A percentile compares a stretch with the other conserved stretches of the same genome.
phyloP scores from a whole-genome alignment of 1,140 invertebrate genomes.

The Phymorhynchus buccinoides region DNA sequence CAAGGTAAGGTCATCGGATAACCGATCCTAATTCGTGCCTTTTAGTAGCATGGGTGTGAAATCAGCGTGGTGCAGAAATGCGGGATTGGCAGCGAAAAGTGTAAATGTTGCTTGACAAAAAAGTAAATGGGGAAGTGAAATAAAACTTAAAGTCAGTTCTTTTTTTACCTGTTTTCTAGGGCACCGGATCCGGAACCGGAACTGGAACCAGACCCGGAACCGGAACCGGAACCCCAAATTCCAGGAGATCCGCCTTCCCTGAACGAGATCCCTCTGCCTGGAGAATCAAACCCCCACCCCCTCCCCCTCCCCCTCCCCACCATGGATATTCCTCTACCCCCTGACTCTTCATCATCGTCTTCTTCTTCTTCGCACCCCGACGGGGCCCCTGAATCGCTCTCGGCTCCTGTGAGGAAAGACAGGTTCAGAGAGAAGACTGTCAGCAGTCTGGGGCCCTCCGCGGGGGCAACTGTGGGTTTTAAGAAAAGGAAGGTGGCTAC shows the following conservation, averaged over 20 bases:
- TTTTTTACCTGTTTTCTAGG: no score
- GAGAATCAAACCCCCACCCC: no score
- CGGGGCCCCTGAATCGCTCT: background rate
- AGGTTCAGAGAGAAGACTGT: constrained; percentile 69
- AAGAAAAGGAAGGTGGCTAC: constrained; percentile 67
- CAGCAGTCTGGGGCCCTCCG: constrained; percentile 53
- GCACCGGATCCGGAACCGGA: background rate
- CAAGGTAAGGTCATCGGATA: no score
- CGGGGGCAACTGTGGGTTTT: constrained; percentile 57
- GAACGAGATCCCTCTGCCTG: constrained; percentile 56
- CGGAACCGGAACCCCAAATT: background rate
- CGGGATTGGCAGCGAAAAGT: no score
- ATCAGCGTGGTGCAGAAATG: no score
- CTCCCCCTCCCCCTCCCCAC: constrained; percentile 9
- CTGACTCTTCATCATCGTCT: background rate
- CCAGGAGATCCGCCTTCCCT: constrained; percentile 43
- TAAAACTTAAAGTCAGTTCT: no score
- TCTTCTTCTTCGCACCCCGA: constrained; percentile 2
- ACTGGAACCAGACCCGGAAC: background rate
- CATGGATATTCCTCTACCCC: constrained; percentile 28
- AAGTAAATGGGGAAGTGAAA: no score
- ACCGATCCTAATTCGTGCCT: no score
- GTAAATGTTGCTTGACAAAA: no score
- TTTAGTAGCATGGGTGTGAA: no score
- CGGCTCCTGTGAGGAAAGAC: constrained; percentile 12